These are phyloP conservation scores for Lissocephala sabroskyi DNA, from an alignment of 2,888 invertebrate genomes.

Conservation along the genomic window DNA sequence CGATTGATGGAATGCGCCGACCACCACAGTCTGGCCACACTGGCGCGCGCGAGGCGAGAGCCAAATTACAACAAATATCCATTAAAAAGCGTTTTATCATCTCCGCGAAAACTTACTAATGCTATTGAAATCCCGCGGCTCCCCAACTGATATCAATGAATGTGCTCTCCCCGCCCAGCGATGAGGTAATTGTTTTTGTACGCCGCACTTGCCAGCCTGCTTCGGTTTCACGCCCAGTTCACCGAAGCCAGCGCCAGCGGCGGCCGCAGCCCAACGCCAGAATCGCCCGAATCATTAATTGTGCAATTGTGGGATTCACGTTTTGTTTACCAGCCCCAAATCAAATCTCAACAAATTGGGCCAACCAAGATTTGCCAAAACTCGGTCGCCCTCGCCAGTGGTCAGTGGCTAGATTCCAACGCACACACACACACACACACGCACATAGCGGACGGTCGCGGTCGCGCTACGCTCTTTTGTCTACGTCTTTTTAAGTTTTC, in stretches of 20 bases:
- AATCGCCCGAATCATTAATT: slow-evolving; percentile 51
- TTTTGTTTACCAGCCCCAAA: slow-evolving; percentile 49
- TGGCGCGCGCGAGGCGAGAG: slow-evolving; percentile 7
- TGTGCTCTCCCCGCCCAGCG: slow-evolving; percentile 25
- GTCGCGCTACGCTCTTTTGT: slow-evolving; percentile 52
- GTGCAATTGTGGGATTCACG: slow-evolving; percentile 20
- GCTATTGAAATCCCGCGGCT: slow-evolving; percentile 25
- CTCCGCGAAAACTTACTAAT: slow-evolving; percentile 29
- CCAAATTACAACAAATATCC: neutral
- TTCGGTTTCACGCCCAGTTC: slow-evolving; percentile 48
- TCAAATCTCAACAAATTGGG: slow-evolving; percentile 17
- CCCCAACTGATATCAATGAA: slow-evolving; percentile 33
- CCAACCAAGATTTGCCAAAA: neutral
- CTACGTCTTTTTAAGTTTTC: slow-evolving; percentile 61
- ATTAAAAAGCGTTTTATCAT: slow-evolving; percentile 18
- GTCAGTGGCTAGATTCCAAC: neutral
- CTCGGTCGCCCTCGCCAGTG: too few relatives aligned
- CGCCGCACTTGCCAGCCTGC: slow-evolving; percentile 28
- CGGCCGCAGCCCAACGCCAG: slow-evolving; percentile 21
- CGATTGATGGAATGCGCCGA: neutral
- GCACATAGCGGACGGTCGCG: slow-evolving; percentile 20
- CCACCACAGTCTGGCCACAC: slow-evolving; percentile 1
- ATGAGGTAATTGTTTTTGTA: slow-evolving; percentile 58
- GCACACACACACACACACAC: slow-evolving; percentile 6
- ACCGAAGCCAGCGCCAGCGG: slow-evolving; percentile 4